Evolutionary conservation across 2,113 vertebrate genomes (phyloP).

Genomic region (Eurystomus gularis): DNA sequence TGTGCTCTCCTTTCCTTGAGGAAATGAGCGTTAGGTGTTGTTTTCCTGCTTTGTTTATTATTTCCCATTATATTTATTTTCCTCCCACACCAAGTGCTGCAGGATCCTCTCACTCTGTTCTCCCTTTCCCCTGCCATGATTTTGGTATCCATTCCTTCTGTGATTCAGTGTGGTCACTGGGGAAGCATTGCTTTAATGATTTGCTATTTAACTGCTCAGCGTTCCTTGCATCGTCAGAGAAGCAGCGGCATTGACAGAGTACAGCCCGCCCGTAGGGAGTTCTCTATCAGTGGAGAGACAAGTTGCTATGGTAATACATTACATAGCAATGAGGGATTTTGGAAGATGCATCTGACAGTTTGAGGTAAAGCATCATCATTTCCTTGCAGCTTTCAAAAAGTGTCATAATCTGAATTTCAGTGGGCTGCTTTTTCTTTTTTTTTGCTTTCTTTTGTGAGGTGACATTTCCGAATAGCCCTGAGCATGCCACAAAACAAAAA

Average conservation of each 20-base stretch:
- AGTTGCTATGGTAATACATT: constrained; percentile 55
- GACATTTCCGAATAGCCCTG: background rate
- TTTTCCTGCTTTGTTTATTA: background rate
- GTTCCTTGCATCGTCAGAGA: constrained; percentile 36
- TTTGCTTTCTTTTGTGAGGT: background rate
- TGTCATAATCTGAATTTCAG: background rate
- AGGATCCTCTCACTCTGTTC: background rate
- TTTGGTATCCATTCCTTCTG: background rate
- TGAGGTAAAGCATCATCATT: constrained; percentile 52
- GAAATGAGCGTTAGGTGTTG: background rate
- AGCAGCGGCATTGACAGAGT: constrained; percentile 30
- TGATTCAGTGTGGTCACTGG: background rate
- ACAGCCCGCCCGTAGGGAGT: constrained; percentile 24
- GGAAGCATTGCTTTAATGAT: constrained; percentile 55
- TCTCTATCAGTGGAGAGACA: constrained; percentile 10
- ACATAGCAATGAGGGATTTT: constrained; percentile 36
- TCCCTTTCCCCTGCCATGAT: background rate
- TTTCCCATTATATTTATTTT: background rate
- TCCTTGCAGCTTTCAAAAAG: constrained; percentile 21
- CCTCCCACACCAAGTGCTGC: background rate
- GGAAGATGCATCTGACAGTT: constrained; percentile 50
- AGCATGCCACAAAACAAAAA: background rate
- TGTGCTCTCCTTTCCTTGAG: background rate
- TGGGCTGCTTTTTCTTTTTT: no score
- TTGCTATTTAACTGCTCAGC: constrained; percentile 44